Evolutionary conservation across 2,797 vertebrate genomes (phyloP).

Genomic region (Miichthys miiuy): DNA sequence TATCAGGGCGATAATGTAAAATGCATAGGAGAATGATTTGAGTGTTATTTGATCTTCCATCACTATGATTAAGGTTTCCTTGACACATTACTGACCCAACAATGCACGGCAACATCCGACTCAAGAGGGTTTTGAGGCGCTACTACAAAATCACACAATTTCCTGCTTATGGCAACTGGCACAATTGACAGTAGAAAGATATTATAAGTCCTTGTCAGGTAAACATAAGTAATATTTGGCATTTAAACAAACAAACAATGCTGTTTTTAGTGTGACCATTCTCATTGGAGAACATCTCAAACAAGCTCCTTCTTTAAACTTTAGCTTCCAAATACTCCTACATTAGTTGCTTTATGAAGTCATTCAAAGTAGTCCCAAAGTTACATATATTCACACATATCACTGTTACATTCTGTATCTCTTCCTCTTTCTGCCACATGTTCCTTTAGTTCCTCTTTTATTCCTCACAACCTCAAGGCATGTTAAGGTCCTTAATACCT

Average conservation of each 20-base stretch:
- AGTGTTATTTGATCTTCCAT: too few species aligned
- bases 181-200: neutral
- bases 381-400: slow-evolving; percentile 7
- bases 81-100: neutral
- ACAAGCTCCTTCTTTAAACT: neutral
- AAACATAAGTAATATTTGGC: neutral
- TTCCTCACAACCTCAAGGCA: slow-evolving; percentile 51
- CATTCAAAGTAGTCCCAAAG: slow-evolving; percentile 1
- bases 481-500: slow-evolving; percentile 49
- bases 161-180: neutral
- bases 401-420: neutral
- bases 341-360: neutral
- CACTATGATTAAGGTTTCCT: too few species aligned
- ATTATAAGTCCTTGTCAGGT: neutral
- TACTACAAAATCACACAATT: neutral
- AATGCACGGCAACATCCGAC: neutral
- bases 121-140: neutral
- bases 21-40: neutral
- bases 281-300: neutral
- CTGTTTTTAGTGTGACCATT: neutral
- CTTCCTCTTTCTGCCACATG: slow-evolving; percentile 3
- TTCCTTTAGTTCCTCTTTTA: slow-evolving; percentile 18
- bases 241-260: neutral
- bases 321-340: neutral
- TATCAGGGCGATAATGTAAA: neutral